phyloP scores from a whole-genome alignment of 2,888 invertebrate genomes.

The Drepanosiphum platanoidis region DNA sequence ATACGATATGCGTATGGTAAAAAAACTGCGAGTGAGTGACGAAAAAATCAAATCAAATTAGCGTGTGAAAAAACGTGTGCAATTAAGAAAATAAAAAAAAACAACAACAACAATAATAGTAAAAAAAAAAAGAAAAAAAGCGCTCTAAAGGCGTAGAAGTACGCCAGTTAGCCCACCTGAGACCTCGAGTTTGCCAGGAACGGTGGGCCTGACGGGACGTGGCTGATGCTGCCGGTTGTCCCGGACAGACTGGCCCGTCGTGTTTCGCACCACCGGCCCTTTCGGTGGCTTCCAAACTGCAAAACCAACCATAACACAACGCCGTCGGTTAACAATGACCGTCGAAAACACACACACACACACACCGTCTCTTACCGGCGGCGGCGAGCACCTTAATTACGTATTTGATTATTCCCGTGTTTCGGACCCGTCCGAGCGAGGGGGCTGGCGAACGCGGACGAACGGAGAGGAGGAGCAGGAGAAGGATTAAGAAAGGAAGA shows the following conservation, averaged over 20 bases:
- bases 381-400: too few relatives aligned
- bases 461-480: too few relatives aligned
- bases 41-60: slow-evolving; percentile 20
- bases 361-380: neutral
- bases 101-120: neutral
- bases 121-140: neutral
- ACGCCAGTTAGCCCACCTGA: slow-evolving; percentile 58
- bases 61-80: slow-evolving; percentile 43
- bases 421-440: too few relatives aligned
- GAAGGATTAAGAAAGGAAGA: too few relatives aligned
- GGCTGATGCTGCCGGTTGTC: slow-evolving; percentile 60
- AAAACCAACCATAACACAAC: slow-evolving; percentile 48
- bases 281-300: slow-evolving; percentile 52
- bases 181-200: slow-evolving; percentile 55
- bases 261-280: slow-evolving; percentile 52
- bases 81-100: slow-evolving; percentile 7
- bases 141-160: slow-evolving; percentile 9
- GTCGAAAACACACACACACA: neutral
- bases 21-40: neutral
- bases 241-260: slow-evolving; percentile 53
- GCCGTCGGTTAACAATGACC: slow-evolving; percentile 12
- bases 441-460: too few relatives aligned
- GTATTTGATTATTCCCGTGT: too few relatives aligned
- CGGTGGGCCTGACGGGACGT: slow-evolving; percentile 55
- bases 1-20: neutral